Conservation (phyloP, 2,113 vertebrate genomes). For the Callipepla squamata region DNA sequence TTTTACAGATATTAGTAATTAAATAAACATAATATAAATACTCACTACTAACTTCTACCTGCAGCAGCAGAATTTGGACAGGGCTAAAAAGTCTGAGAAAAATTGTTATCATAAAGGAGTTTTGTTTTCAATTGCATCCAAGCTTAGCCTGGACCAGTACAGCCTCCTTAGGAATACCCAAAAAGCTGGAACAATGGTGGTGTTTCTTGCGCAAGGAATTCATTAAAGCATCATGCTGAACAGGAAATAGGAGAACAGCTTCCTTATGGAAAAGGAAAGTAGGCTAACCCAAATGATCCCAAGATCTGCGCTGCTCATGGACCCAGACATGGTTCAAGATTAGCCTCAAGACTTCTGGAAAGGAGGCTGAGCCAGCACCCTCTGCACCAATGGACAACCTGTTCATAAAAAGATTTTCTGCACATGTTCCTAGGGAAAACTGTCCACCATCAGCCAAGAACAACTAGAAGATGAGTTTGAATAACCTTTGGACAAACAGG, state of each 20-base stretch:
- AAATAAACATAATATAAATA: slow-evolving; percentile 42
- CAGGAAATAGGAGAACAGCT: neutral
- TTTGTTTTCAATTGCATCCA: neutral
- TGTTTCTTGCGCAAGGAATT: neutral
- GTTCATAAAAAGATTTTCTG: neutral
- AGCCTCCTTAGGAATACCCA: neutral
- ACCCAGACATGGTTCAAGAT: neutral
- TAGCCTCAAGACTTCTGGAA: neutral
- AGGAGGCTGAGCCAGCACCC: neutral
- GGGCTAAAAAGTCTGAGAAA: neutral
- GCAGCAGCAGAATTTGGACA: neutral
- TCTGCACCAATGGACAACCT: neutral
- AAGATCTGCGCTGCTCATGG: neutral
- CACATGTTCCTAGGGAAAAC: neutral
- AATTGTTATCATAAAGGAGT: neutral
- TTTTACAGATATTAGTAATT: slow-evolving; percentile 66
- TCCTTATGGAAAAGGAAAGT: neutral
- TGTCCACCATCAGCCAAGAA: neutral
- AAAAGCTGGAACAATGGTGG: neutral
- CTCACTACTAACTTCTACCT: neutral
- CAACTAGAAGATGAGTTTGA: neutral
- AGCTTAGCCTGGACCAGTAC: neutral
- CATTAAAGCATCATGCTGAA: neutral
- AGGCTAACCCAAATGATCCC: neutral
- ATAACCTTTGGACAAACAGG: neutral